Base-by-base conservation (phyloP, 2,888 invertebrate genomes). In the Pristionchus mayeri region DNA sequence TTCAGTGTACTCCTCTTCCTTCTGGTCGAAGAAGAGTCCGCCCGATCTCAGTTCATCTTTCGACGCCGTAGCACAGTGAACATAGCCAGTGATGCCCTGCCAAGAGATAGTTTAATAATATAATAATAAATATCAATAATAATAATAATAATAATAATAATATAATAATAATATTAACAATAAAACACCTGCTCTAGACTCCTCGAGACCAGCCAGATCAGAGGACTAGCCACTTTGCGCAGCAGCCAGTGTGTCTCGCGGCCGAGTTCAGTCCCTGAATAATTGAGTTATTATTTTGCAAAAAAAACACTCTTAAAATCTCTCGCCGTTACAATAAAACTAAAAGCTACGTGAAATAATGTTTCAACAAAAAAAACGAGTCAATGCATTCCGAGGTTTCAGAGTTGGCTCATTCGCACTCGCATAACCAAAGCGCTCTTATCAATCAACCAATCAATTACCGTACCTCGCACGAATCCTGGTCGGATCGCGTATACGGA, bases 21-120 rank as follows among this genome's bases (percentile, higher is more conserved):
- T 85, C 34, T 85, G 85, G n/a, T 91, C 90, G 85, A 89, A 88
- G 86, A 96, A 97, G 91, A 96, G 95, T 88, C 94, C 94, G 16
- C 97, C 96, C 27, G 95, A 95, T 90, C 95, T 87, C 44, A 92
- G 95, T 0, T 95, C 95, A 24, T 93, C 93, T 44, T 95, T 92
- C 87, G 95, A 94, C 86, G 96, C 95, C 0, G 96, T 95, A 0
- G 96, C 96, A 92, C 96, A 96, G 93, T 95, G 95, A 18, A 96
- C 93, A 34, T 96, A 95, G 2, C 96, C 96, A 93, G 96, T 96
- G 0, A 96, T 95, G 67, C 96, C 96, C 96, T 96, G 93, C 63
- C 11, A 75, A 37, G 63, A 6, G 27, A 18, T 63, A 63, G 16
- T 6, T 54, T 54, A 54, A 13, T 21, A n/a, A n/a, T n/a, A n/a